A percentile compares a stretch with the other conserved stretches of the same genome.
phyloP scores from a whole-genome alignment of 2,888 invertebrate species.

The Pollenia amentaria region DNA sequence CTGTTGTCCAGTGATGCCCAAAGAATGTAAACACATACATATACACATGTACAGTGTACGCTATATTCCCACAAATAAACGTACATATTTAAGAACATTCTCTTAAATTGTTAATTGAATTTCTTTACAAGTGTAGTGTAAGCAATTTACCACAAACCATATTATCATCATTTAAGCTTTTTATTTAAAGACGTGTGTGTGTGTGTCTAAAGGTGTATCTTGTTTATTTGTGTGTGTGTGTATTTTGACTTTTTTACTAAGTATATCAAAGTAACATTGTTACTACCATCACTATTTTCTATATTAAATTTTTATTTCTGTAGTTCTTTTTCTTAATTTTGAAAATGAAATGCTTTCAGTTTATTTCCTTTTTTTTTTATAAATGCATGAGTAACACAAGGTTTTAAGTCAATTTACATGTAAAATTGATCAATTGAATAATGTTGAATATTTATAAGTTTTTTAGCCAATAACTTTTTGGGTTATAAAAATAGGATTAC shows the following conservation, averaged over 20 bases:
- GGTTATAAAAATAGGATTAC: neutral
- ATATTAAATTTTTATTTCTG: conserved; percentile 44
- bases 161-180: conserved; percentile 64
- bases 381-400: conserved; percentile 58
- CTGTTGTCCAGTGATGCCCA: conserved; percentile 61
- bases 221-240: neutral
- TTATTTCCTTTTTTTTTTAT: conserved; percentile 35
- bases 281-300: conserved; percentile 40
- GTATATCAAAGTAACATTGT: conserved; percentile 57
- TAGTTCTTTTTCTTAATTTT: neutral
- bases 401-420: conserved; percentile 68
- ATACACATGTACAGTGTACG: neutral
- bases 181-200: neutral
- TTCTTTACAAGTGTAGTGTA: conserved; percentile 73
- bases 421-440: conserved; percentile 53
- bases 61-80: conserved; percentile 5
- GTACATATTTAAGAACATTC: conserved; percentile 18
- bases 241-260: neutral
- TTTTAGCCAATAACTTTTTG: neutral
- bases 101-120: conserved; percentile 76
- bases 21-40: conserved; percentile 28
- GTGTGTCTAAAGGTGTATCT: neutral
- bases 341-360: conserved; percentile 14
- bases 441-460: conserved; percentile 35
- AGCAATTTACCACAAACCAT: conserved; percentile 73